These are phyloP conservation scores for Turnix velox DNA, from an alignment of 2,113 vertebrate species.

Conservation along the genomic window DNA sequence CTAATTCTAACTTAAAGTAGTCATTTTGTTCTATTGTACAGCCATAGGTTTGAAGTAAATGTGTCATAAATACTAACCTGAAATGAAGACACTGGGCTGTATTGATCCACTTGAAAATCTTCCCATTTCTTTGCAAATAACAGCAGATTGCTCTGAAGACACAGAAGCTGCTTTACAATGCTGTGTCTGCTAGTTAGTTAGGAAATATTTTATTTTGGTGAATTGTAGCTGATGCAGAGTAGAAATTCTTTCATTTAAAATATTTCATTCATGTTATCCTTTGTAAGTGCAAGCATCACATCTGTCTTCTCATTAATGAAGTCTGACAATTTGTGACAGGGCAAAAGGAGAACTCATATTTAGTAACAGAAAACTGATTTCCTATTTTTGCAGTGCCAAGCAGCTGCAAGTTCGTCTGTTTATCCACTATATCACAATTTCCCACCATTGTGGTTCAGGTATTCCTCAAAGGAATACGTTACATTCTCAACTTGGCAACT, in stretches of 20 bases:
- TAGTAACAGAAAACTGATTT: constrained; percentile 71
- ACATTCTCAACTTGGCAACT: constrained; percentile 21
- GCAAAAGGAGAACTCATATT: constrained; percentile 67
- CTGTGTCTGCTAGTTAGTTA: neutral
- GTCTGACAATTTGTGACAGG: constrained; percentile 66
- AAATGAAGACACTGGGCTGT: neutral
- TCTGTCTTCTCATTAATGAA: constrained; percentile 45
- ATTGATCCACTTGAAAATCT: neutral
- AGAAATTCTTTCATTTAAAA: neutral
- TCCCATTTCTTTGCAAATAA: neutral
- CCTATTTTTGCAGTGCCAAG: constrained; percentile 57
- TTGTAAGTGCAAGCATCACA: neutral
- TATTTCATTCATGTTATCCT: neutral
- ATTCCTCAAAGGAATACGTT: constrained; percentile 29
- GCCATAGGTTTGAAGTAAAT: neutral
- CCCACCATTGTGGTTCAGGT: constrained; percentile 36
- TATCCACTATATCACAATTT: constrained; percentile 20
- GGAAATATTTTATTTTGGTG: neutral
- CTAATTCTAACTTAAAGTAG: neutral
- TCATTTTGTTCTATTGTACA: neutral
- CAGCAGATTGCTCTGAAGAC: neutral
- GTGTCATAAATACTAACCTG: neutral
- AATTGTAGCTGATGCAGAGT: neutral
- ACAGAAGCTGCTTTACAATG: neutral
- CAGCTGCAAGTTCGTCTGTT: constrained; percentile 49